Evolutionary conservation across 2,797 vertebrate genomes (phyloP).

Genomic region (Tragelaphus eurycerus): DNA sequence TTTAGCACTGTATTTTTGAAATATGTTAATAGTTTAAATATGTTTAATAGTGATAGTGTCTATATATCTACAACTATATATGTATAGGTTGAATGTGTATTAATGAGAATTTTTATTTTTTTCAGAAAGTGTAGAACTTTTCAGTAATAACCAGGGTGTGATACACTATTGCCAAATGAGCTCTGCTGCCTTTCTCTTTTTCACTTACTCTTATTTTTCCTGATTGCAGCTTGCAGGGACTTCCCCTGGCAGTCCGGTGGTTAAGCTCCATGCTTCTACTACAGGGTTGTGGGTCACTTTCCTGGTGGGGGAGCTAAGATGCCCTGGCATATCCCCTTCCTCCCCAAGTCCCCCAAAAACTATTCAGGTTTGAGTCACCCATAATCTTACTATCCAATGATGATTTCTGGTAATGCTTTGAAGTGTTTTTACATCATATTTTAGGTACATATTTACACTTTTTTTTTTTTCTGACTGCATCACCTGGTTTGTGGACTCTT

Average conservation of each 20-base stretch:
- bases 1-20: background rate
- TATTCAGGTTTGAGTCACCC: background rate
- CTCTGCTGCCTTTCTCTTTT: background rate
- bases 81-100: background rate
- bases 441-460: background rate
- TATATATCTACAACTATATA: background rate
- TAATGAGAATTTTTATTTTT: background rate
- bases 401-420: background rate
- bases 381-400: background rate
- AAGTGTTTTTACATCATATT: background rate
- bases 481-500: background rate
- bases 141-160: background rate
- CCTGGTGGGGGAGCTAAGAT: background rate
- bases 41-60: background rate
- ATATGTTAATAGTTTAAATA: background rate
- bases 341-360: background rate
- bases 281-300: background rate
- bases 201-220: background rate
- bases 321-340: background rate
- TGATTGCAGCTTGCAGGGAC: background rate
- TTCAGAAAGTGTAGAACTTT: background rate
- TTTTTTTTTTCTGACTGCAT: background rate
- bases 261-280: background rate
- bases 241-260: background rate
- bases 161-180: background rate